These are phyloP conservation scores for Tor tambroides DNA, from an alignment of 2,113 vertebrate genomes.

Conservation along the genomic window DNA sequence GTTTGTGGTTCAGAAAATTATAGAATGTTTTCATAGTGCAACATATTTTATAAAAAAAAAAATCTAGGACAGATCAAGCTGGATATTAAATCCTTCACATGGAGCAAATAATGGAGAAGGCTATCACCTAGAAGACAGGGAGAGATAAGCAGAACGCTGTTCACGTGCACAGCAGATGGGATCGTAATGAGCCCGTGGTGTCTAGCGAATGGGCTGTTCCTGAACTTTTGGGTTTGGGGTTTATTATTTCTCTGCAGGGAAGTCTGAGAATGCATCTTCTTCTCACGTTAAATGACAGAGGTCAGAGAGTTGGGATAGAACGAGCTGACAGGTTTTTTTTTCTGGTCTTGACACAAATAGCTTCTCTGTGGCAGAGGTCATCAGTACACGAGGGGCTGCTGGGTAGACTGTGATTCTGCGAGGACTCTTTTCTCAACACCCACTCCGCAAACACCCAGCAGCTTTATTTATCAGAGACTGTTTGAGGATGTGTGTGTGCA, in stretches of 20 bases:
- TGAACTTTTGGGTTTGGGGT: background rate
- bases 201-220: background rate
- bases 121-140: background rate
- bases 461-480: conserved; percentile 28
- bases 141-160: background rate
- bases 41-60: background rate
- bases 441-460: background rate
- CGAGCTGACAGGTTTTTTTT: background rate
- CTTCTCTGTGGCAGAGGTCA: background rate
- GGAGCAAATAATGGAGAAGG: background rate
- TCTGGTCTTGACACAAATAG: background rate
- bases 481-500: background rate
- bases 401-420: conserved; percentile 10
- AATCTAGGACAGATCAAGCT: background rate
- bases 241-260: background rate
- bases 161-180: background rate
- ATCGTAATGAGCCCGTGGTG: background rate
- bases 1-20: background rate
- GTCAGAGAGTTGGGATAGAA: conserved; percentile 3
- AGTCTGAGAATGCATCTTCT: background rate
- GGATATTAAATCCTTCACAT: background rate
- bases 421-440: conserved; percentile 14
- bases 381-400: background rate
- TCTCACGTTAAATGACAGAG: conserved; percentile 26
- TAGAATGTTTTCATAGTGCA: background rate